Conservation (phyloP, 2,797 vertebrate species). For the Sus cebifrons region DNA sequence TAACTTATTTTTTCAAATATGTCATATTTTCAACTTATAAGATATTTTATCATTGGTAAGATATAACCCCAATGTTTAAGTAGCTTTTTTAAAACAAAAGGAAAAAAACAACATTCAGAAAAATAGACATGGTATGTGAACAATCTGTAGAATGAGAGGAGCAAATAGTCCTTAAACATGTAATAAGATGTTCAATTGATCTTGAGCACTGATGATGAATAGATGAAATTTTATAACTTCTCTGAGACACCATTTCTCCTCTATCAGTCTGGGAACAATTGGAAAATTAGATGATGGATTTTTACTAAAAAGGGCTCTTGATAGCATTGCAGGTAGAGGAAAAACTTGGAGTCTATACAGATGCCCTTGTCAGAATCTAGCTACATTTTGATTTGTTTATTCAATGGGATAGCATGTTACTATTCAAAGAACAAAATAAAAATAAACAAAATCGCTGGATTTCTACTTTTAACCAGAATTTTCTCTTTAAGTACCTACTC, state of each 20-base stretch:
- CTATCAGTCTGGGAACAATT: neutral
- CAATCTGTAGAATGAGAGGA: neutral
- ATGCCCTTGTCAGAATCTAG: neutral
- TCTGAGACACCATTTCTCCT: neutral
- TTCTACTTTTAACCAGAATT: conserved; percentile 17
- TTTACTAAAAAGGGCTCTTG: neutral
- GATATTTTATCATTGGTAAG: neutral
- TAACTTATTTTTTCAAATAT: neutral
- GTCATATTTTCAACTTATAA: neutral
- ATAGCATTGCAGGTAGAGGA: neutral
- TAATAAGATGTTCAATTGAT: neutral
- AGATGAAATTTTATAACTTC: neutral
- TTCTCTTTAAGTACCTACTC: neutral
- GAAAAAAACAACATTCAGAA: neutral
- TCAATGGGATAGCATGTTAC: neutral
- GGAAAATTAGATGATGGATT: neutral
- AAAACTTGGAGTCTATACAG: neutral
- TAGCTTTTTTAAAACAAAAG: neutral
- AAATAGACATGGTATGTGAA: neutral
- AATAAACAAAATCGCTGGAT: neutral
- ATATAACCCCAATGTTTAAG: neutral
- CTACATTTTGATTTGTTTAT: neutral
- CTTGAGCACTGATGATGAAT: neutral
- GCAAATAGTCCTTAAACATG: neutral
- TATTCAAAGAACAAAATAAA: conserved; percentile 4